Percentiles rank a stretch among this genome's conserved stretches.
Evolutionary conservation across 2,888 invertebrate species (phyloP).

Genomic region (Sthenelais limicola): DNA sequence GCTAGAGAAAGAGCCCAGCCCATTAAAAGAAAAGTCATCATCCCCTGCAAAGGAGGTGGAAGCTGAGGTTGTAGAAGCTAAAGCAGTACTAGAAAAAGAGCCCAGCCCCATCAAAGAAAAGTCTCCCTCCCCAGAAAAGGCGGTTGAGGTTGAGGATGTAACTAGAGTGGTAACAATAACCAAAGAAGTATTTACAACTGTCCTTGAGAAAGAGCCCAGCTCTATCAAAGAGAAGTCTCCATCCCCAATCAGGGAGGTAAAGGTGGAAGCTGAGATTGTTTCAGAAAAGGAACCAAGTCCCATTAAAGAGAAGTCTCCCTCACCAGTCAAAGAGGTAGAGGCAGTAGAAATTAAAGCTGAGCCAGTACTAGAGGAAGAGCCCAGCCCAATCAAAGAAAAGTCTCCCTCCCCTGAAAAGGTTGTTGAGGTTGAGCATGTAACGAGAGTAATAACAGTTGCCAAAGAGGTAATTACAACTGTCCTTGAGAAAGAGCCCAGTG

Average conservation of each 20-base stretch:
- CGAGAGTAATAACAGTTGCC: too few species aligned
- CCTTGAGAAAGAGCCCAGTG: neutral
- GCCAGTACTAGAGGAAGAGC: conserved; percentile 4
- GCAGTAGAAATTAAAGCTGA: too few species aligned
- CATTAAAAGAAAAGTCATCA: neutral
- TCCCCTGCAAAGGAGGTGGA: neutral
- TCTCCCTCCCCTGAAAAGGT: conserved; percentile 18
- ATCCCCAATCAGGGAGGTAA: conserved; percentile 7
- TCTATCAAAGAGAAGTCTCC: conserved; percentile 13
- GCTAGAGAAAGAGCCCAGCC: conserved; percentile 5
- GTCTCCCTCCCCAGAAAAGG: conserved; percentile 14
- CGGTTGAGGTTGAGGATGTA: too few species aligned
- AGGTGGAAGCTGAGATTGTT: conserved; percentile 7
- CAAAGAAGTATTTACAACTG: too few species aligned
- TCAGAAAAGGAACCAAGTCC: conserved; percentile 13
- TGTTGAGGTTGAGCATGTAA: neutral
- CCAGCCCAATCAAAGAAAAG: conserved; percentile 23
- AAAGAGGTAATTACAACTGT: conserved; percentile 1
- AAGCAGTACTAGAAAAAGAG: conserved; percentile 10
- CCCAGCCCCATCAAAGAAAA: conserved; percentile 14
- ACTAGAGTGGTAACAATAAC: too few species aligned
- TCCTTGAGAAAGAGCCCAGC: too few species aligned
- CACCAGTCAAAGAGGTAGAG: conserved; percentile 5
- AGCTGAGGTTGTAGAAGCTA: too few species aligned
- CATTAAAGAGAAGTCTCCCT: neutral